Evolutionary conservation across 2,888 invertebrate genomes (phyloP).

Genomic region (Parnassius mnemosyne): DNA sequence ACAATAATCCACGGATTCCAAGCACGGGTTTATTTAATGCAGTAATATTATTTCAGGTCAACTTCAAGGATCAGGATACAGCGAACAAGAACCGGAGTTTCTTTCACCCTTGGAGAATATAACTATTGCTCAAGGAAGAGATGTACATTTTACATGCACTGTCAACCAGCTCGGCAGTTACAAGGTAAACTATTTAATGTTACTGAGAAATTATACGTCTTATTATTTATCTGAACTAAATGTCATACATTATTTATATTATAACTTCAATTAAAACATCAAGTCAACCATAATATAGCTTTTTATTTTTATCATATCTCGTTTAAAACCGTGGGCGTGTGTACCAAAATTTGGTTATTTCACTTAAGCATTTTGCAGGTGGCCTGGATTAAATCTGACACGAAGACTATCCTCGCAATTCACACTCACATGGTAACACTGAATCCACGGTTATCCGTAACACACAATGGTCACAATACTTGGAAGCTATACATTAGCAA

Average conservation of each 20-base stretch:
- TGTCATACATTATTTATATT: no score
- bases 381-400: constrained; percentile 95
- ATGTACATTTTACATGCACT: constrained; percentile 93
- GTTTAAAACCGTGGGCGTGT: no score
- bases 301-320: no score
- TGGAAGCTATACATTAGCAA: constrained; percentile 95
- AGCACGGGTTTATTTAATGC: constrained; percentile 3
- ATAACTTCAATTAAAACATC: background rate
- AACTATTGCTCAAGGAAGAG: constrained; percentile 92
- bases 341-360: background rate
- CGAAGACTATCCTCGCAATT: constrained; percentile 92
- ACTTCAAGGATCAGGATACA: constrained; percentile 69
- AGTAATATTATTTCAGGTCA: constrained; percentile 52
- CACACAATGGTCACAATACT: constrained; percentile 95
- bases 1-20: no score
- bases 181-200: constrained; percentile 80
- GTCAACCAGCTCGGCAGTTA: constrained; percentile 92
- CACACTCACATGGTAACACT: constrained; percentile 94
- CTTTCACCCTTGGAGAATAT: constrained; percentile 91
- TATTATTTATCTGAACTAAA: background rate
- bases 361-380: constrained; percentile 78
- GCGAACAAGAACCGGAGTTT: constrained; percentile 85
- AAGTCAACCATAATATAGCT: no score
- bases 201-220: background rate
- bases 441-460: constrained; percentile 90